Evolutionary conservation across 35 echinoderm and acorn worm genomes (phyloP).

Genomic region (Ophioderma brevispina): DNA sequence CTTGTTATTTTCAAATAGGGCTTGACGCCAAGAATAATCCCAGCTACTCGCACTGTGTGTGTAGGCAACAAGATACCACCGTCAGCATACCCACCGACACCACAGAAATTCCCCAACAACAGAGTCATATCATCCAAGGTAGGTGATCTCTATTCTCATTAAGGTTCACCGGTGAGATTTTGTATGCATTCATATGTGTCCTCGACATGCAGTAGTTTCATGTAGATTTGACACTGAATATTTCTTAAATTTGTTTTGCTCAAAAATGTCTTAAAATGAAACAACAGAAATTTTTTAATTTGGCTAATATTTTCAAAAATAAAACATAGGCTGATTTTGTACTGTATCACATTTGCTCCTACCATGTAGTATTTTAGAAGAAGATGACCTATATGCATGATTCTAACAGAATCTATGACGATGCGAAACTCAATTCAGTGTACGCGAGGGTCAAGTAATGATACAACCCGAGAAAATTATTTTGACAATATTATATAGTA

Average conservation of each 20-base stretch:
- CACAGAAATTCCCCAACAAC: slow-evolving; percentile 81
- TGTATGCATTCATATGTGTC: background rate
- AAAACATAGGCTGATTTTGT: too few species aligned
- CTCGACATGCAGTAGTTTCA: background rate
- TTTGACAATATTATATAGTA: too few species aligned
- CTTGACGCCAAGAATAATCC: background rate
- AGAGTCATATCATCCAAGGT: slow-evolving; percentile 95
- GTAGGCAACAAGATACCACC: background rate
- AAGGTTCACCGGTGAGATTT: background rate
- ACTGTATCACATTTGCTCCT: too few species aligned
- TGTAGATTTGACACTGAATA: background rate
- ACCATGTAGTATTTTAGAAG: too few species aligned
- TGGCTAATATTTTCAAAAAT: too few species aligned
- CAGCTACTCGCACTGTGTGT: background rate
- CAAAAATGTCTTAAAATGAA: background rate
- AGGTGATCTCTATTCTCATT: background rate
- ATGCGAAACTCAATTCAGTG: too few species aligned
- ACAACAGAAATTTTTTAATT: too few species aligned
- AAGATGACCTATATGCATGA: too few species aligned
- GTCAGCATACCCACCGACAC: background rate
- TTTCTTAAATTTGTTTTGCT: background rate
- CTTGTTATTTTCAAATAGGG: background rate
- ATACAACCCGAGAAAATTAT: too few species aligned
- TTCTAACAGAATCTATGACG: too few species aligned
- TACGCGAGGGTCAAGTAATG: too few species aligned